phyloP scores from a whole-genome alignment of 2,113 vertebrate species.

The Cheirogaleus medius region DNA sequence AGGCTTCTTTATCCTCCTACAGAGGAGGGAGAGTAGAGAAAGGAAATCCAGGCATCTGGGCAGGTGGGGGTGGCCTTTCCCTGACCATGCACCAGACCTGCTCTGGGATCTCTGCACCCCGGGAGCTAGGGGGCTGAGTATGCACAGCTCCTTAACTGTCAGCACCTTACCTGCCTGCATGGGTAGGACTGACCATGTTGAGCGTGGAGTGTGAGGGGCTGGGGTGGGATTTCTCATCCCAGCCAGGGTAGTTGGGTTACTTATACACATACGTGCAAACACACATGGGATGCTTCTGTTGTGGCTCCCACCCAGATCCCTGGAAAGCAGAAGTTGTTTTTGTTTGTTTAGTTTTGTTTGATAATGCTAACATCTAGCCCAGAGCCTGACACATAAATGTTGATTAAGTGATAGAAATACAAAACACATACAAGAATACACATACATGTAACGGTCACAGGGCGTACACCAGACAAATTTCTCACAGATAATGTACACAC shows the following conservation, averaged over 20 bases:
- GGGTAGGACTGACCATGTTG: neutral
- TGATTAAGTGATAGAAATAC: neutral
- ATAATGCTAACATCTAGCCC: neutral
- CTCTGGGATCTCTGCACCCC: neutral
- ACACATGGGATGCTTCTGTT: neutral
- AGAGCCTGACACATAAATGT: neutral
- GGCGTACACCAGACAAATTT: neutral
- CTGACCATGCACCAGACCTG: neutral
- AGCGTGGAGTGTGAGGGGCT: neutral
- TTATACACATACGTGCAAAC: neutral
- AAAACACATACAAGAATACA: neutral
- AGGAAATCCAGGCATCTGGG: neutral
- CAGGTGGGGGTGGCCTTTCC: neutral
- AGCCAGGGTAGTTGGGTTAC: neutral
- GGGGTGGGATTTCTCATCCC: neutral
- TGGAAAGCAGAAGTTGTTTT: neutral
- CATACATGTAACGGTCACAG: neutral
- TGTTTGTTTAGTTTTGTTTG: neutral
- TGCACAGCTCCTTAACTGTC: neutral
- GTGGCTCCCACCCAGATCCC: neutral
- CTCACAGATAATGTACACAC: neutral
- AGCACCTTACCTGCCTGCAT: neutral
- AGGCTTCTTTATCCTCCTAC: neutral
- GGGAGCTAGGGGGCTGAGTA: too few relatives aligned
- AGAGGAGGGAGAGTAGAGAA: neutral